Evolutionary conservation across 2,888 invertebrate species (phyloP).

Genomic region (Volucella inflata): DNA sequence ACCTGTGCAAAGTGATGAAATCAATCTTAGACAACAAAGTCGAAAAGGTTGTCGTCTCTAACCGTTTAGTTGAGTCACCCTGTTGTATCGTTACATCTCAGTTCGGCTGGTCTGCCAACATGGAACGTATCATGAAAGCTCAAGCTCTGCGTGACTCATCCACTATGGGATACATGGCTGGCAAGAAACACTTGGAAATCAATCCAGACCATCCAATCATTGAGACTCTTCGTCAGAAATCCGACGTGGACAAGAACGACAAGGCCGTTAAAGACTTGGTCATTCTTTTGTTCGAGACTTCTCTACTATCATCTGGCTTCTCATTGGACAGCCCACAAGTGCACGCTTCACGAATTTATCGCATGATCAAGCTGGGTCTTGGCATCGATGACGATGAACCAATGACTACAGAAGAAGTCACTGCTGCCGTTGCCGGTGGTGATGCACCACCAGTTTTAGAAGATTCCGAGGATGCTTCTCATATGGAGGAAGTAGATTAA

Average conservation of each 20-base stretch:
- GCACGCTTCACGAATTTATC: conserved; percentile 97
- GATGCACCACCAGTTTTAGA: conserved; percentile 94
- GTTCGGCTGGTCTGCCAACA: conserved; percentile 99
- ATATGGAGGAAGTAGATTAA: conserved; percentile 99
- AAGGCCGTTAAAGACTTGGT: conserved; percentile 99
- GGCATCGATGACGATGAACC: conserved; percentile 98
- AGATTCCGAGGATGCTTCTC: conserved; percentile 94
- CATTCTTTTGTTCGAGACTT: conserved; percentile 97
- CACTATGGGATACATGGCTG: conserved; percentile 99
- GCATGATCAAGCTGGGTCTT: conserved; percentile 99
- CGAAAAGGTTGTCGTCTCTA: conserved; percentile 98
- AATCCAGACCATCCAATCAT: conserved; percentile 98
- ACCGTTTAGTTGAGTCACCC: conserved; percentile 97
- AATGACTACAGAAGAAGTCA: conserved; percentile 88
- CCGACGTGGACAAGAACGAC: conserved; percentile 98
- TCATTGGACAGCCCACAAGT: conserved; percentile 97
- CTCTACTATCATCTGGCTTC: conserved; percentile 98
- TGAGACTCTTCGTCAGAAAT: conserved; percentile 94
- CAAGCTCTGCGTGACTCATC: conserved; percentile 98
- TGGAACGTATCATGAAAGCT: conserved; percentile 99
- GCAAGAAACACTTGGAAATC: conserved; percentile 99
- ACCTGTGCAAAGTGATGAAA: conserved; percentile 92
- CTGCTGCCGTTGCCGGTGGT: conserved; percentile 84
- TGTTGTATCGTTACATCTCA: conserved; percentile 99
- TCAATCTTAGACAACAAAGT: conserved; percentile 99